Evolutionary conservation across 2,888 invertebrate species (phyloP).

Genomic region (Pyrocoelia pectoralis): DNA sequence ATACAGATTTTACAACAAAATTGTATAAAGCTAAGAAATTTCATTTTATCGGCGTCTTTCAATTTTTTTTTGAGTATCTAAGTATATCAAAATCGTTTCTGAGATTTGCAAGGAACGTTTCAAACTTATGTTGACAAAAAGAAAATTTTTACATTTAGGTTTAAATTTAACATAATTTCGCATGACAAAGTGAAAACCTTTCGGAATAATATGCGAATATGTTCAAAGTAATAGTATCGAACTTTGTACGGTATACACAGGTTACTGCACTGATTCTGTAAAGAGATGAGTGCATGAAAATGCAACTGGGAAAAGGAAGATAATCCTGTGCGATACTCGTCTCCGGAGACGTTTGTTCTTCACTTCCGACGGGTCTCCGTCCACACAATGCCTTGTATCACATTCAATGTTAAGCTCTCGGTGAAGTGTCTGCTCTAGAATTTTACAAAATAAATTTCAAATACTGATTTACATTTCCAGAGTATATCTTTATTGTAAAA

Average conservation of each 20-base stretch:
- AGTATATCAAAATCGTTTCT: not conserved
- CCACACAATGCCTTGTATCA: constrained; percentile 24
- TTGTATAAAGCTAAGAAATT: too few species aligned
- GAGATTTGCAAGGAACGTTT: not conserved
- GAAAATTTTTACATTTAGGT: not conserved
- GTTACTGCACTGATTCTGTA: not conserved
- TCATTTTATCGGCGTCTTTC: not conserved
- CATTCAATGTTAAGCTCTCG: constrained; percentile 18
- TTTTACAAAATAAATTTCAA: constrained; percentile 1
- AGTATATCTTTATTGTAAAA: too few species aligned
- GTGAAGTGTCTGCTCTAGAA: not conserved
- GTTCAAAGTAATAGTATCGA: not conserved
- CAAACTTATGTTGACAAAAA: not conserved
- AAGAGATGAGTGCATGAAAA: constrained; percentile 15
- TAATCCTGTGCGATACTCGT: constrained; percentile 33
- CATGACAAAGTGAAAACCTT: not conserved
- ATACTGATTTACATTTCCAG: not conserved
- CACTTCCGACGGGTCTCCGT: constrained; percentile 31
- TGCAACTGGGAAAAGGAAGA: constrained; percentile 15
- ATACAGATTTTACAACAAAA: too few species aligned
- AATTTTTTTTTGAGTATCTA: not conserved
- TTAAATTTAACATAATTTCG: not conserved
- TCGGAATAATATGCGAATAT: not conserved
- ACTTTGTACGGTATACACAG: not conserved
- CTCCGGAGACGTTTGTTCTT: constrained; percentile 35